Conservation (phyloP, 1,140 invertebrate genomes). For the Drosophila azteca region DNA sequence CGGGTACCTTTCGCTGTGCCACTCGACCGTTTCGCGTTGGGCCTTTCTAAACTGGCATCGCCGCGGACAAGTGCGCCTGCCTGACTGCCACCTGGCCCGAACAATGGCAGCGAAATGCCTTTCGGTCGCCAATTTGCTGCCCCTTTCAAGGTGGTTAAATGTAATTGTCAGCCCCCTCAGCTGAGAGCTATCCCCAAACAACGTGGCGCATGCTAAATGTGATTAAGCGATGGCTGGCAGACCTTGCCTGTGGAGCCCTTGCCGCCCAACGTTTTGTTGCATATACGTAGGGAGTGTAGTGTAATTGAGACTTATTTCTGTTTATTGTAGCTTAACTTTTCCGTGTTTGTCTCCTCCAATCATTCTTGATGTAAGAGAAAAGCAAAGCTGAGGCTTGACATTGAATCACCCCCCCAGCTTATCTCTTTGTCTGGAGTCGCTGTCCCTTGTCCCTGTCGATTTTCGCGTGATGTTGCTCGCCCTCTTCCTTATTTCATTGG, state of each 20-base stretch:
- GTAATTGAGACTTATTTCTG: too few species aligned
- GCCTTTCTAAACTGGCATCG: conserved; percentile 67
- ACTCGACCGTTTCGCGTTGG: conserved; percentile 13
- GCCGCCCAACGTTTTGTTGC: neutral
- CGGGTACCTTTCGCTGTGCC: conserved; percentile 35
- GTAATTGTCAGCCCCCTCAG: conserved; percentile 32
- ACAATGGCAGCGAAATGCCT: conserved; percentile 66
- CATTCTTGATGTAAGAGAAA: neutral
- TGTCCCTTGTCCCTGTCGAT: too few species aligned
- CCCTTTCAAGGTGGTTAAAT: conserved; percentile 32
- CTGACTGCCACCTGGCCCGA: conserved; percentile 34
- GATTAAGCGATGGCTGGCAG: conserved; percentile 47
- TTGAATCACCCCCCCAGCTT: conserved; percentile 7
- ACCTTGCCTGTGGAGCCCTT: conserved; percentile 11
- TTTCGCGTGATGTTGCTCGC: neutral
- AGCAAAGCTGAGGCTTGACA: neutral
- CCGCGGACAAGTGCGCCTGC: conserved; percentile 6
- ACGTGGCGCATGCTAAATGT: conserved; percentile 47
- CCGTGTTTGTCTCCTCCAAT: neutral
- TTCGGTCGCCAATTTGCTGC: conserved; percentile 52
- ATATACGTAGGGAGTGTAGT: too few species aligned
- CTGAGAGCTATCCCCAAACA: conserved; percentile 5
- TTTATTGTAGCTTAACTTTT: neutral
- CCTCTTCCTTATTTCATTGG: conserved; percentile 38
- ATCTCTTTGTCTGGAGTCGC: neutral